Conservation (phyloP, 2,888 invertebrate species). For the Steinernema carpocapsae region DNA sequence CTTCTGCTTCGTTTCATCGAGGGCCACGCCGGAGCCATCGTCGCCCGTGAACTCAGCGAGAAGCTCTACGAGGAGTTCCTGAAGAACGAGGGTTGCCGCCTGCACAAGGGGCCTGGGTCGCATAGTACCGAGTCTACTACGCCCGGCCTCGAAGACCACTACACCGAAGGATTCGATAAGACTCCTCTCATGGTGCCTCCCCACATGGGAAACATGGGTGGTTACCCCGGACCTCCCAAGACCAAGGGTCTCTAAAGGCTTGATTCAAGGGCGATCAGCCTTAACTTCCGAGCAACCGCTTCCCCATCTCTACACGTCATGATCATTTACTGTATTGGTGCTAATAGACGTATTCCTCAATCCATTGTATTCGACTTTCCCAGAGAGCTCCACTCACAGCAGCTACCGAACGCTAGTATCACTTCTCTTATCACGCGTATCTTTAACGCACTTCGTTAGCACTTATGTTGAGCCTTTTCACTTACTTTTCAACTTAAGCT, state of each 20-base stretch:
- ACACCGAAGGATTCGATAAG: background rate
- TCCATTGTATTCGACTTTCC: background rate
- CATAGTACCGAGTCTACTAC: slow-evolving; percentile 60
- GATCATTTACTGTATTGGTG: background rate
- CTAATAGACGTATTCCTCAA: background rate
- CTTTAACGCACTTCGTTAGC: slow-evolving; percentile 17
- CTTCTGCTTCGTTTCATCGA: slow-evolving; percentile 68
- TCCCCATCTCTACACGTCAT: too few relatives aligned
- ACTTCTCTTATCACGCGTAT: slow-evolving; percentile 8
- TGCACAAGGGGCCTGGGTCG: slow-evolving; percentile 32
- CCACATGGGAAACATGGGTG: background rate
- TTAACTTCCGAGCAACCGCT: too few relatives aligned
- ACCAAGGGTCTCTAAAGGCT: background rate
- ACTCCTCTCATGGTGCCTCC: background rate
- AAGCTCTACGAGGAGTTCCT: slow-evolving; percentile 61
- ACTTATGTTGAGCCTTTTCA: slow-evolving; percentile 8
- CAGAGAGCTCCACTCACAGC: background rate
- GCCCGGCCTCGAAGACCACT: slow-evolving; percentile 51
- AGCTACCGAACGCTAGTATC: slow-evolving; percentile 1
- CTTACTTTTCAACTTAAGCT: slow-evolving; percentile 18
- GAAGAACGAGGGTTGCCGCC: slow-evolving; percentile 8
- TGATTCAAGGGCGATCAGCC: too few relatives aligned
- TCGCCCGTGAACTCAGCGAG: slow-evolving; percentile 63
- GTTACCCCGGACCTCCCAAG: slow-evolving; percentile 11
- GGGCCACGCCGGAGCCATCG: slow-evolving; percentile 68